These are phyloP conservation scores for Premnoplex brunnescens DNA, from an alignment of 2,797 vertebrate genomes.

Conservation along the genomic window DNA sequence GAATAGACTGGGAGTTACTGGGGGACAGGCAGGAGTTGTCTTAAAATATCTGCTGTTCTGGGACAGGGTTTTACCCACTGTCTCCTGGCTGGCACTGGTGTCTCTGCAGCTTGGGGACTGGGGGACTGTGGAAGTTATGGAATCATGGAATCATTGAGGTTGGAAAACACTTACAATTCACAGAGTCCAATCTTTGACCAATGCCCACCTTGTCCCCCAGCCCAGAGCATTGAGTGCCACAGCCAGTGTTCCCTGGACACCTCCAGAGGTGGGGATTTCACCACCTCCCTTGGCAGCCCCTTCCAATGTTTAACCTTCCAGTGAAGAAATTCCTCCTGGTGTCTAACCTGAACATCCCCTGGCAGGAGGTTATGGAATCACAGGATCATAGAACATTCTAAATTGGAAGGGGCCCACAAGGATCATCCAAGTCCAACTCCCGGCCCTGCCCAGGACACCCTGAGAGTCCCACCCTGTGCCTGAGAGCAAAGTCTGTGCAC, in stretches of 20 bases:
- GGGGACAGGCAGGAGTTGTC: background rate
- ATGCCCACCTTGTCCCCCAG: background rate
- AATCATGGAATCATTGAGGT: background rate
- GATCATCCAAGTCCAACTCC: background rate
- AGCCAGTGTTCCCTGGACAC: background rate
- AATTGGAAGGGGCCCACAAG: background rate
- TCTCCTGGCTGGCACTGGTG: rapidly evolving
- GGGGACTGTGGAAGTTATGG: background rate
- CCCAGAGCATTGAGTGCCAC: background rate
- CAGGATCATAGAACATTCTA: too few species aligned
- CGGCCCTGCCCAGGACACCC: background rate
- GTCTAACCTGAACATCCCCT: background rate
- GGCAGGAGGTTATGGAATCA: background rate
- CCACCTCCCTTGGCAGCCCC: background rate
- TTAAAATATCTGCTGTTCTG: background rate
- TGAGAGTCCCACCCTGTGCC: background rate
- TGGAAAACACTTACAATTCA: background rate
- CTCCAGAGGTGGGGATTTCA: background rate
- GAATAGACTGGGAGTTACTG: background rate
- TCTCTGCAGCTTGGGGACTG: background rate
- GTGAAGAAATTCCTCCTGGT: background rate
- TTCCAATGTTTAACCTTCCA: background rate
- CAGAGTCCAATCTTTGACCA: background rate
- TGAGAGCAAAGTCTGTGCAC: background rate
- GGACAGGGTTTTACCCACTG: background rate